Conservation (phyloP, 1,140 invertebrate species). For the Drosophila sturtevanti region DNA sequence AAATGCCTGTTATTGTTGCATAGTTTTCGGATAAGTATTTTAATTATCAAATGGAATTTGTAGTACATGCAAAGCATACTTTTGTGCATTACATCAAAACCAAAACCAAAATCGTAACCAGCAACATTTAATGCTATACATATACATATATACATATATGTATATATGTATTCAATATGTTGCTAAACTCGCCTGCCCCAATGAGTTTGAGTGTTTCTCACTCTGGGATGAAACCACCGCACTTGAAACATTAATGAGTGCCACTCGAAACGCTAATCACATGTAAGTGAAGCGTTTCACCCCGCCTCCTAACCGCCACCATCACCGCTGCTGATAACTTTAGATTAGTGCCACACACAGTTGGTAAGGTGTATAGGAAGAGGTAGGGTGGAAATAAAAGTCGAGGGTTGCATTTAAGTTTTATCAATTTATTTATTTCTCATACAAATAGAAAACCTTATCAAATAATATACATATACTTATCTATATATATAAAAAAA, state of each 20-base stretch:
- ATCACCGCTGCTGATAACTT: neutral
- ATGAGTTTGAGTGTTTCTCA: constrained; percentile 37
- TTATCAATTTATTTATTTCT: constrained; percentile 4
- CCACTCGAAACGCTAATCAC: constrained; percentile 75
- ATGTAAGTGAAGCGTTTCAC: constrained; percentile 64
- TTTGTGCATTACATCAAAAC: neutral
- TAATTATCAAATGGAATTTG: neutral
- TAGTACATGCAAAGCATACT: neutral
- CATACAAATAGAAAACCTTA: neutral
- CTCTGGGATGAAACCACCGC: constrained; percentile 43
- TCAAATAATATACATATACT: neutral
- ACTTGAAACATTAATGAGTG: constrained; percentile 80
- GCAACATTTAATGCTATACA: neutral
- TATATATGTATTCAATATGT: constrained; percentile 16
- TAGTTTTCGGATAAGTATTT: neutral
- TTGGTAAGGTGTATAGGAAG: neutral
- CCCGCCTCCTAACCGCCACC: constrained; percentile 35
- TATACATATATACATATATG: no score
- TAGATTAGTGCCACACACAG: neutral
- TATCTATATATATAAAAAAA: neutral
- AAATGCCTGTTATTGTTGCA: neutral
- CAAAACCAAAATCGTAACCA: neutral
- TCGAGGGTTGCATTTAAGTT: constrained; percentile 53
- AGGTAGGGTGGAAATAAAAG: constrained; percentile 21
- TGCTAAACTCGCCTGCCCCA: constrained; percentile 13